Conservation (phyloP, 2,113 vertebrate species). For the Indri indri region DNA sequence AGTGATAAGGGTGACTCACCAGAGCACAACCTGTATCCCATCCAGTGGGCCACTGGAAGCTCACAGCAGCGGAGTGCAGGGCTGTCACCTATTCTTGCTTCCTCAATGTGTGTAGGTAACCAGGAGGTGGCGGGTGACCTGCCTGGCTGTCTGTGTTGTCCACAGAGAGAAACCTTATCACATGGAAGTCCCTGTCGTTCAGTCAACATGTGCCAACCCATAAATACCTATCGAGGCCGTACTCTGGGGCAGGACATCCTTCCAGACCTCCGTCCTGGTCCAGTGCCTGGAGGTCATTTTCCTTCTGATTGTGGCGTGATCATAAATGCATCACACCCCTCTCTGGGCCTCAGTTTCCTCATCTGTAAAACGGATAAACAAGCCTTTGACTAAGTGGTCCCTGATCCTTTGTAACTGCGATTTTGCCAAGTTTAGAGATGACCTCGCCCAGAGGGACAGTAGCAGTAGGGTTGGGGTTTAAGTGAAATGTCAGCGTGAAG, state of each 20-base stretch:
- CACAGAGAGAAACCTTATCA: not conserved
- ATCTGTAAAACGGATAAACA: not conserved
- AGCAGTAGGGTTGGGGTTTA: no score
- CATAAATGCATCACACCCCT: not conserved
- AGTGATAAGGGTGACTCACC: not conserved
- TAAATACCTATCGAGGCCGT: fast-evolving
- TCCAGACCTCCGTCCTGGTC: not conserved
- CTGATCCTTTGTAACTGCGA: not conserved
- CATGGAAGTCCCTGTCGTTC: not conserved
- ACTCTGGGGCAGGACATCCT: not conserved
- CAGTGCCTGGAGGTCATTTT: not conserved
- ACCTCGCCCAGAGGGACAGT: not conserved
- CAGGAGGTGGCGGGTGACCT: not conserved
- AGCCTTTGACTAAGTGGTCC: not conserved
- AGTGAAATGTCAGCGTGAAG: not conserved
- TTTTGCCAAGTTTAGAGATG: not conserved
- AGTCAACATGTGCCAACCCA: not conserved
- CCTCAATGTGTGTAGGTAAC: not conserved
- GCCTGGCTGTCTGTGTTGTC: not conserved
- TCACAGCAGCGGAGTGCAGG: not conserved
- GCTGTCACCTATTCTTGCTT: not conserved
- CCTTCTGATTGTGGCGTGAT: not conserved
- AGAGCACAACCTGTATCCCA: not conserved
- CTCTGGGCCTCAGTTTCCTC: not conserved
- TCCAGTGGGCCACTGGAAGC: not conserved